These are phyloP conservation scores for Anhinga rufa DNA, from an alignment of 2,113 vertebrate genomes.

Conservation along the genomic window DNA sequence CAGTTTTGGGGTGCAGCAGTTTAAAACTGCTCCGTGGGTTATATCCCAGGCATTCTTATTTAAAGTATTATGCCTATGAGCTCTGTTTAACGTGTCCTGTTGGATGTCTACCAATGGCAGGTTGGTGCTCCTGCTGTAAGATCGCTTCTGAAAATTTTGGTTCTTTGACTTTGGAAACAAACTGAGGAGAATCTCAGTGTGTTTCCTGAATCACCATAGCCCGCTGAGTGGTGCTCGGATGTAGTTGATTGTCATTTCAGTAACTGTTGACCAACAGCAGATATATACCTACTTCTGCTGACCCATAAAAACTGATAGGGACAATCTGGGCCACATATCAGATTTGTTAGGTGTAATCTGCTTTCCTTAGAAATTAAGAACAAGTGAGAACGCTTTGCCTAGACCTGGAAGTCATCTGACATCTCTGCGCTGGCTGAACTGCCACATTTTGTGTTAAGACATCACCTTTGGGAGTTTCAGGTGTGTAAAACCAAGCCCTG, in stretches of 20 bases:
- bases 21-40: neutral
- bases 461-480: neutral
- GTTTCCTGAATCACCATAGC: neutral
- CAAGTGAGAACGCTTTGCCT: neutral
- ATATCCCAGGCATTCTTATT: neutral
- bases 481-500: neutral
- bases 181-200: neutral
- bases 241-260: neutral
- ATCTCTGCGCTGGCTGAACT: neutral
- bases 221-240: rapidly evolving
- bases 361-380: neutral
- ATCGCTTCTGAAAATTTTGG: neutral
- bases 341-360: neutral
- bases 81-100: neutral
- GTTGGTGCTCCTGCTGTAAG: neutral
- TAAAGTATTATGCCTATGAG: neutral
- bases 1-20: neutral
- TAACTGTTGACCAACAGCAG: neutral
- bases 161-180: neutral
- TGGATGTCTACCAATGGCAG: neutral
- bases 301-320: neutral
- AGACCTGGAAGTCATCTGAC: neutral
- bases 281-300: neutral
- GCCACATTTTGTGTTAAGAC: neutral
- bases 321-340: neutral